Base-by-base conservation (phyloP, 2,888 invertebrate genomes). In the Rhogogaster chlorosoma region DNA sequence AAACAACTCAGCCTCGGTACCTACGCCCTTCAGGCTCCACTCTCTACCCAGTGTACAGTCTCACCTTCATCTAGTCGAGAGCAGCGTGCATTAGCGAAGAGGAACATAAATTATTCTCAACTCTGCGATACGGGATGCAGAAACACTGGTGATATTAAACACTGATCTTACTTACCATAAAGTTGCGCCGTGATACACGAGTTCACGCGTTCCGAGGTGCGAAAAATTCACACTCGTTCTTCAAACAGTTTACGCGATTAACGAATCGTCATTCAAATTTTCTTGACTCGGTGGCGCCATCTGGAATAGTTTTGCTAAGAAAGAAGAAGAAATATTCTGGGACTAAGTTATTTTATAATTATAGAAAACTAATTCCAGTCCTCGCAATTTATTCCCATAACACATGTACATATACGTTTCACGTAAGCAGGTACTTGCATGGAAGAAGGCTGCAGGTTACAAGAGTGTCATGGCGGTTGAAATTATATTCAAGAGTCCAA, bases 61-160 rank as follows among this genome's bases (percentile, higher is more conserved):
- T 42, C 78, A 36, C 77, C 78, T 80, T 80, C 61, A 61, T 80
- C 61, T 61, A 80, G 78, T 61, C 61, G 57, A 22, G 53, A 78
- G 57, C 75, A 71, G 42, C 78, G 57, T 80, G 61, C 61, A 80
- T 80, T 80, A 80, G 78, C 78, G 78, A 61, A 80, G 57, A 61
- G 78, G 61, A 80, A 80, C 78, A 80, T 80, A 80, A 80, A 80
- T 80, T 80, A 80, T 80, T 61, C 38, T 1, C n/a, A 80, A 57
- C 61, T 36, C 22, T 29, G 61, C 61, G 78, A 80, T 80, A 57
- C 38, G 77, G n/a, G 38, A 49, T 53, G 32, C n/a, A n/a, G 49
- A 77, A 53, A 38, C 38, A 80, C 80, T 26, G 18, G 22, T 29
- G 80, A 80, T 80, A 80, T 80, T 61, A 38, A 49, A 80, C 77